Percentiles rank a stretch among this genome's conserved stretches.
These are phyloP conservation scores for Apodemia mormo DNA, from an alignment of 2,888 invertebrate species.

Conservation along the genomic window DNA sequence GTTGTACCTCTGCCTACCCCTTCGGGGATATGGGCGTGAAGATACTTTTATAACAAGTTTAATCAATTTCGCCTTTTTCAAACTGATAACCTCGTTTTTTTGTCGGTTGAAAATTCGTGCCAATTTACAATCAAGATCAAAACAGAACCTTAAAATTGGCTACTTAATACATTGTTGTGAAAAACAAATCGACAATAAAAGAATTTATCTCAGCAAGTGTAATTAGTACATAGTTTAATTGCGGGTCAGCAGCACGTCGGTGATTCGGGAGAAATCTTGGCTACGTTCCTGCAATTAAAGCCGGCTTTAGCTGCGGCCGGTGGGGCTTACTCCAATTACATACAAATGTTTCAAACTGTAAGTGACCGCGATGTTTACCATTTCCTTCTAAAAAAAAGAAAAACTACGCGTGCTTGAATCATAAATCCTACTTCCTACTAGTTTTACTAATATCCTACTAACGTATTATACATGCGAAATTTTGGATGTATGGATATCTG, in stretches of 20 bases:
- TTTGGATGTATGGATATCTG: too few relatives aligned
- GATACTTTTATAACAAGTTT: too few relatives aligned
- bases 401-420: too few relatives aligned
- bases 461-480: too few relatives aligned
- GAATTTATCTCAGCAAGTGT: constrained; percentile 61
- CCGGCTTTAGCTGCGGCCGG: constrained; percentile 60
- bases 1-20: too few relatives aligned
- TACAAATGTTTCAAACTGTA: constrained; percentile 42
- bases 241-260: constrained; percentile 49
- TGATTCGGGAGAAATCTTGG: constrained; percentile 71
- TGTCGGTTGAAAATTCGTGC: too few relatives aligned
- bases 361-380: constrained; percentile 9
- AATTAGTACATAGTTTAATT: constrained; percentile 77
- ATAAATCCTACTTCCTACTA: too few relatives aligned
- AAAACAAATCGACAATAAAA: constrained; percentile 49
- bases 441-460: too few relatives aligned
- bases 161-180: neutral
- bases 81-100: too few relatives aligned
- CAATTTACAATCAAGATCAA: too few relatives aligned
- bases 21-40: too few relatives aligned
- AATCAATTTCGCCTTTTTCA: too few relatives aligned
- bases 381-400: neutral
- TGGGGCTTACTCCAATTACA: constrained; percentile 65
- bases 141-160: neutral
- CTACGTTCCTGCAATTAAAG: constrained; percentile 69